A percentile compares a stretch with the other conserved stretches of the same genome.
phyloP scores from a whole-genome alignment of 1,140 invertebrate genomes.

The Panagrolaimus sp. region DNA sequence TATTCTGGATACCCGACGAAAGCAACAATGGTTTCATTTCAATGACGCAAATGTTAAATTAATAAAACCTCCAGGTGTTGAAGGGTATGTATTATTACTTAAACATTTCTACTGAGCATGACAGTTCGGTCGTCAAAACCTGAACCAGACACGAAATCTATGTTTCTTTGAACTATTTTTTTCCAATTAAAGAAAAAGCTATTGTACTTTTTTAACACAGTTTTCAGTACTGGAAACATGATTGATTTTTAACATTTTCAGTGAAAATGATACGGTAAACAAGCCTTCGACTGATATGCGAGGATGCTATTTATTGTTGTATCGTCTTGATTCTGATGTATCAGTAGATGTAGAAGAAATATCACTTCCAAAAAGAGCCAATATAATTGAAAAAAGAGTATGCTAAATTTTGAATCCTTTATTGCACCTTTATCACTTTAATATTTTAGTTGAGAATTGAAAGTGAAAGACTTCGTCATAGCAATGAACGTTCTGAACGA shows the following conservation, averaged over 20 bases:
- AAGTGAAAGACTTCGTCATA: neutral
- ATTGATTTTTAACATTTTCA: no score
- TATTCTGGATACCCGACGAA: neutral
- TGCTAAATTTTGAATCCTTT: neutral
- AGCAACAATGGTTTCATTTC: conserved; percentile 2
- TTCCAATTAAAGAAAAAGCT: no score
- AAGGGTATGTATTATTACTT: no score
- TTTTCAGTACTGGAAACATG: no score
- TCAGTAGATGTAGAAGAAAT: neutral
- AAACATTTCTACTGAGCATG: no score
- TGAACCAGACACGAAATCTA: no score
- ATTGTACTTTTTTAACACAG: no score
- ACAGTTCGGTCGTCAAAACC: no score
- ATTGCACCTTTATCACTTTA: no score
- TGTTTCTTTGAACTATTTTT: no score
- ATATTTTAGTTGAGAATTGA: neutral
- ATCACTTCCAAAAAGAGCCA: neutral
- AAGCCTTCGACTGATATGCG: neutral
- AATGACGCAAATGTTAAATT: neutral
- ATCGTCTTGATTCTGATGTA: neutral
- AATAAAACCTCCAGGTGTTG: neutral
- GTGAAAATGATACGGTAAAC: neutral
- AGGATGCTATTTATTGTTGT: neutral
- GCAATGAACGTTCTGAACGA: conserved; percentile 2
- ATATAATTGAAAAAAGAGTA: neutral